Conservation (phyloP, 2,888 invertebrate species). For the Drosophila neonasuta region DNA sequence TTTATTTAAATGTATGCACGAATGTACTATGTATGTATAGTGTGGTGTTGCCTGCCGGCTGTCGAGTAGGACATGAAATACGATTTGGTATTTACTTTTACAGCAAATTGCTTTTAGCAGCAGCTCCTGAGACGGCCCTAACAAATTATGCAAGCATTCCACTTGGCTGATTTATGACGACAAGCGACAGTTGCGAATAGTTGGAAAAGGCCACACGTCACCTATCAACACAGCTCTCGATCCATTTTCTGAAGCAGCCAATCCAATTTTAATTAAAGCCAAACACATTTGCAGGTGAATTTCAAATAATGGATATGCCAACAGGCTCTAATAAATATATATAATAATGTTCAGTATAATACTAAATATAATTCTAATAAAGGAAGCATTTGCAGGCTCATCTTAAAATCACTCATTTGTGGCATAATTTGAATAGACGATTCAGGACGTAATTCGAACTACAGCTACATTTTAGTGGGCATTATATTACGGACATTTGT, state of each 20-base stretch:
- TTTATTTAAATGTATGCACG: not conserved
- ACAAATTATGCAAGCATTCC: conserved; percentile 58
- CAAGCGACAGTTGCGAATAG: conserved; percentile 35
- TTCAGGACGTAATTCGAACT: too few species aligned
- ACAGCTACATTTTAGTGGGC: too few species aligned
- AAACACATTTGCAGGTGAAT: conserved; percentile 21
- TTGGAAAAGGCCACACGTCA: conserved; percentile 1
- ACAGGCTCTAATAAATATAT: not conserved
- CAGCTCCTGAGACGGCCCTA: conserved; percentile 39
- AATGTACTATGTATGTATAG: not conserved
- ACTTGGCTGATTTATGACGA: conserved; percentile 50
- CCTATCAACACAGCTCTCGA: not conserved
- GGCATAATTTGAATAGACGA: too few species aligned
- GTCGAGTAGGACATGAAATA: conserved; percentile 59
- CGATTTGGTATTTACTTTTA: conserved; percentile 66
- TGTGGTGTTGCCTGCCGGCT: conserved; percentile 10
- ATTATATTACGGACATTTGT: too few species aligned
- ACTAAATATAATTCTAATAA: not conserved
- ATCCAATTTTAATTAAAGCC: conserved; percentile 47
- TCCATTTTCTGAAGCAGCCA: not conserved
- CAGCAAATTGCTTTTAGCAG: conserved; percentile 66
- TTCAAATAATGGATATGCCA: not conserved
- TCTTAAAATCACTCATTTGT: not conserved
- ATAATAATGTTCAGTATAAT: not conserved
- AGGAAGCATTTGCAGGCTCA: not conserved